Evolutionary conservation across 2,113 vertebrate species (phyloP), one percentile per base, ranked within the genome.

Genomic region (Haplochromis vanheusdeni): DNA sequence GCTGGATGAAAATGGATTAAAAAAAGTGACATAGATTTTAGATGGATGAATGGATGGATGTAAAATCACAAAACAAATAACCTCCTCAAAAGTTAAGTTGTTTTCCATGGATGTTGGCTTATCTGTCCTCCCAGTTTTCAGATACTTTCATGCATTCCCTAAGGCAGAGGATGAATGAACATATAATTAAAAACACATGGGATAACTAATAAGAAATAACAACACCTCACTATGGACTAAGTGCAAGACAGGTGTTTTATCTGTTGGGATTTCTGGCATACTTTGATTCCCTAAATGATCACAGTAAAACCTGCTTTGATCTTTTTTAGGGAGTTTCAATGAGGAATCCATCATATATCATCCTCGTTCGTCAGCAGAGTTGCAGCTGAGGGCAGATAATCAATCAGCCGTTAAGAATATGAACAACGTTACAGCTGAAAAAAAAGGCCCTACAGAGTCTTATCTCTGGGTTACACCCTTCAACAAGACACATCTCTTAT

Each of bases 401-500:
- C 33, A 58, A 70, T 35, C 55, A 35, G 83, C 90, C 88, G 90
- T 93, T 89, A 77, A 62, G 56, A 82, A 54, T 60, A 68, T 68
- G 79, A 60, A 12, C 60, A 12, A 31, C 2, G 56, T 33, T 86
- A 70, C 42, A 73, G 62, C 91, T 91, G 47, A 21, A 89, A 90
- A 90, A 37, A 83, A 58, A 85, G 80, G 75, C 14, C 5, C 58
- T 47, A 65, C 68, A 56, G 60, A 52, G 47, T 37, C 92, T 95
- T 96, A 96, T 96, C 95, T 95, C 16, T 60, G 65, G 65, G 94
- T 92, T 84, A 95, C 95, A 70, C 95, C 95, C 95, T 79, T 80
- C 51, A 54, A n/a, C 54, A 42, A 68, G 47, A 33, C 45, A 14
- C 80, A 37, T 77, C 55, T 83, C 73, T 84, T 84, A 56, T 58